Percentiles rank a stretch among this genome's conserved stretches.
Evolutionary conservation across 2,113 vertebrate species (phyloP).

Genomic region (Chaenogobius annularis): DNA sequence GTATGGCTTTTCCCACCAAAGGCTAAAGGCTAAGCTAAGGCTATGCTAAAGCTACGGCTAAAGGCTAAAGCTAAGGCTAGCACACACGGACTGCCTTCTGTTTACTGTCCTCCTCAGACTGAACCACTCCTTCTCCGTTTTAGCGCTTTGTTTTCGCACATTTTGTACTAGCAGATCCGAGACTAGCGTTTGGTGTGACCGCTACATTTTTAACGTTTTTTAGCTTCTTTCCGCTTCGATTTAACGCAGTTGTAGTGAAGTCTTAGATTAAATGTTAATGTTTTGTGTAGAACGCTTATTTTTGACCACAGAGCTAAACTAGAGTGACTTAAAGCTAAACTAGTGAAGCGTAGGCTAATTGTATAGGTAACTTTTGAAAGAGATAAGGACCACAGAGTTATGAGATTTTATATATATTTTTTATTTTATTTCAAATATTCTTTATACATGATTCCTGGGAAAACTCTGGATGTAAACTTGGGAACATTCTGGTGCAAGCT

Average conservation of each 20-base stretch:
- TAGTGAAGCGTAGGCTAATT: conserved; percentile 60
- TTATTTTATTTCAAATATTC: conserved; percentile 46
- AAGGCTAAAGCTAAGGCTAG: conserved; percentile 40
- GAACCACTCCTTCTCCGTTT: conserved; percentile 55
- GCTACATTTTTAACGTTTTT: conserved; percentile 49
- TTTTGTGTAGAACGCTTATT: conserved; percentile 66
- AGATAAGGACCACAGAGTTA: conserved; percentile 66
- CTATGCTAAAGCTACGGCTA: conserved; percentile 82
- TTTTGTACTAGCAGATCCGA: conserved; percentile 64
- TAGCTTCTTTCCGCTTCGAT: conserved; percentile 69
- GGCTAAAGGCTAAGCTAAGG: conserved; percentile 78
- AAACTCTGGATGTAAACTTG: conserved; percentile 44
- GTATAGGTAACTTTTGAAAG: conserved; percentile 57
- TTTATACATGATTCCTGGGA: conserved; percentile 56
- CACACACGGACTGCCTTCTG: conserved; percentile 70
- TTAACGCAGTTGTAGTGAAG: conserved; percentile 67
- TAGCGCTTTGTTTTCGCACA: conserved; percentile 52
- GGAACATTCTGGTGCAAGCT: not conserved
- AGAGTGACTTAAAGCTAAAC: conserved; percentile 62
- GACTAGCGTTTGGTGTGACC: conserved; percentile 70
- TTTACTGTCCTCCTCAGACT: conserved; percentile 50
- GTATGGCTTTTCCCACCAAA: conserved; percentile 99
- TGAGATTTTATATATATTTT: conserved; percentile 17
- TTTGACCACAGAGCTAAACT: conserved; percentile 63
- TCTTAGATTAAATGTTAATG: conserved; percentile 64